Base-by-base conservation (phyloP, 1,140 invertebrate species). In the Uloborus diversus region DNA sequence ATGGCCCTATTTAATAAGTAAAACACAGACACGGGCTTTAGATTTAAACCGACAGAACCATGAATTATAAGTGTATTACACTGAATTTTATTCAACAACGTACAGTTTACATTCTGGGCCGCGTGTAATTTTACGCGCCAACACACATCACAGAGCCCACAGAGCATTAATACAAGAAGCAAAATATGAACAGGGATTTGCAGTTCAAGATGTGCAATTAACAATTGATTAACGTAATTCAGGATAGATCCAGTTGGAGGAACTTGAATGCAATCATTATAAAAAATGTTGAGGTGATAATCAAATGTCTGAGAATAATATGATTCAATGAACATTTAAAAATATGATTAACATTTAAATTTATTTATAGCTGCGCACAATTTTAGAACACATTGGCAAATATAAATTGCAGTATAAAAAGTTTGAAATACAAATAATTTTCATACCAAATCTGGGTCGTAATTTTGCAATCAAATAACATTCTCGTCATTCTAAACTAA, bases 61-160 rank as follows among this genome's bases (percentile, higher is more conserved):
- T n/a, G n/a, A n/a, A n/a, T n/a, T n/a, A n/a, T n/a, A n/a, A n/a
- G n/a, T 78, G 62, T 57, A 51, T 42, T 78, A 78, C 73, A 78
- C 61, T 47, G 49, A 42, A 37, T 37, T 78, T 78, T 69, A 49
- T 70, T 70, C 64, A 78, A 78, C 73, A 78, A 78, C 59, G 62
- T 51, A 78, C 73, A 65, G 73, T 78, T 78, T 78, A 78, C 73
- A 78, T 65, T 66, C 62, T 65, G 61, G 56, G 61, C 61, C n/a
- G 30, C 73, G 73, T 57, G 27, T 42, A 33, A n/a, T 35, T 42
- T 42, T 42, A 75, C 59, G 59, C 27, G 71, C 71, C 71, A 53
- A 75, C 71, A 78, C 30, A 66, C 53, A 78, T 78, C 73, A 78
- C 73, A 65, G 62, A 65, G 73, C 73, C 73, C 73, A 66, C 62